Evolutionary conservation across 2,888 invertebrate species (phyloP), one percentile per base, ranked within the genome.

Genomic region (Drosophila koepferae): DNA sequence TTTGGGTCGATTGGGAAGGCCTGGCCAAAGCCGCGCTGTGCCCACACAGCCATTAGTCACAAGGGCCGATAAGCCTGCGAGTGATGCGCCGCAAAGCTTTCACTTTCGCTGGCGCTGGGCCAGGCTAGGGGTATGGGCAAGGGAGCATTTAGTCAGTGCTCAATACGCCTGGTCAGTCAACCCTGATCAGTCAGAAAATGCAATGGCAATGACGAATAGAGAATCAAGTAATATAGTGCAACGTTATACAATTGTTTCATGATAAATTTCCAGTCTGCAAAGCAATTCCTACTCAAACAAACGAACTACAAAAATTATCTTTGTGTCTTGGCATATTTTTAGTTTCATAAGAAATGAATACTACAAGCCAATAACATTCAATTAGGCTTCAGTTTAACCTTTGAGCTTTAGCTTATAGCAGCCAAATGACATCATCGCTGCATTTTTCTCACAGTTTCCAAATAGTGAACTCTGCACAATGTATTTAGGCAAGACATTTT

Each of bases 21-120:
- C 67, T 18, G 69, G 8, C 36, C 36, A 16, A 12, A 58, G 56
- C 23, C 20, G 1, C 58, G n/a, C 53, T 36, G 51, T 36, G 51
- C 51, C 51, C 36, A 20, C 34, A 36, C 41, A 28, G 18, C 31
- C 75, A 74, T 79, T 80, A 80, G 75, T 74, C 76, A 70, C 54
- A 70, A 59, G 44, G 7, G 53, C 44, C 40, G 69, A 66, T 80
- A 75, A 65, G 67, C 40, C 34, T 6, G 14, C 20, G 38, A 69
- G 48, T 68, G 64, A 73, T 74, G 75, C 18, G 55, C 49, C 61
- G 59, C 44, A 56, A 60, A 54, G 71, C 80, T 80, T 80, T 80
- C 67, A 80, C 77, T 80, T 76, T 78, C 74, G 34, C 73, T 49
- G 80, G 53, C 58, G 43, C 36, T 46, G 18, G 43, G 41, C 56